A percentile compares a stretch with the other conserved stretches of the same genome.
Evolutionary conservation across 2,113 vertebrate species (phyloP).

Genomic region (Gambusia holbrooki): DNA sequence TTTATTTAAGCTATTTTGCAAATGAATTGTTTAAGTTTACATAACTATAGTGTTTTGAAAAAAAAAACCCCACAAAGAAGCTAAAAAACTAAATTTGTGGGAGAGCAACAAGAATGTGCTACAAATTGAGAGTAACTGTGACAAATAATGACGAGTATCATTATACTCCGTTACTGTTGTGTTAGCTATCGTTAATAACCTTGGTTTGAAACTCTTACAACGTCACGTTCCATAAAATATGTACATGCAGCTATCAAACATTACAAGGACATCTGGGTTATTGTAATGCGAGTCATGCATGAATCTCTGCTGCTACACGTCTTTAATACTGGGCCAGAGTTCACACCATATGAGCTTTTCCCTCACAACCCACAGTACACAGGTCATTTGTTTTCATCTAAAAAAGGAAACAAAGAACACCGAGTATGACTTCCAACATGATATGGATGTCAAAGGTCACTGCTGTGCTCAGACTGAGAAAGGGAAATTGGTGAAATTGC

Average conservation of each 20-base stretch:
- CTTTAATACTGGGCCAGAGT: conserved; percentile 24
- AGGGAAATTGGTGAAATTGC: conserved; percentile 24
- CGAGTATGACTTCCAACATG: conserved; percentile 9
- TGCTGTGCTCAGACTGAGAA: not conserved
- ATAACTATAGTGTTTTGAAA: too few relatives aligned
- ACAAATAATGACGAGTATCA: not conserved
- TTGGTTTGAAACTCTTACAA: not conserved
- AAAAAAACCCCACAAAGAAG: too few relatives aligned
- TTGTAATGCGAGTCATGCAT: not conserved
- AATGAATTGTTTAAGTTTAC: too few relatives aligned
- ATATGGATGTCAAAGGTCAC: conserved; percentile 40
- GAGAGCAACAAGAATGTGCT: not conserved
- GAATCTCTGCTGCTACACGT: not conserved
- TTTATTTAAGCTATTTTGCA: too few relatives aligned
- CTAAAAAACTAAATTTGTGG: not conserved
- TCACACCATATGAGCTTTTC: conserved; percentile 9
- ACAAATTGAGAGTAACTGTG: not conserved
- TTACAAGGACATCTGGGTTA: not conserved
- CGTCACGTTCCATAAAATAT: not conserved
- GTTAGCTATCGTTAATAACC: not conserved
- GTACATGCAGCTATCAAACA: not conserved
- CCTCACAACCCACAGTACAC: not conserved
- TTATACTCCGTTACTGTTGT: not conserved
- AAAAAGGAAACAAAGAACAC: not conserved
- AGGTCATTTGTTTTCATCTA: conserved; percentile 7